Conservation (phyloP, 2,797 vertebrate genomes). For the Sarcoramphus papa region DNA sequence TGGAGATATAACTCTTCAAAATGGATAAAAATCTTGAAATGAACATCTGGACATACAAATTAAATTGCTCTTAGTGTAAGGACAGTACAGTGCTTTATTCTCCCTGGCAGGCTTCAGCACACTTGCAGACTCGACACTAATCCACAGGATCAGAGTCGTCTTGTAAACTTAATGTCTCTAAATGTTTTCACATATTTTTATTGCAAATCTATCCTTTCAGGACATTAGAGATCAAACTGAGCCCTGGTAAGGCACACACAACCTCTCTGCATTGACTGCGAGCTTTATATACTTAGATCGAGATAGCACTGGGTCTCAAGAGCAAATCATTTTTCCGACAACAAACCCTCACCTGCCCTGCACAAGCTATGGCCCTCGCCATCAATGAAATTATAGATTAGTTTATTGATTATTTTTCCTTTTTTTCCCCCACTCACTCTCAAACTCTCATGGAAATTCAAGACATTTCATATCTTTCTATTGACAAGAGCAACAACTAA, state of each 20-base stretch:
- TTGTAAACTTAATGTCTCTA: constrained; percentile 63
- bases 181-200: constrained; percentile 63
- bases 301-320: not conserved
- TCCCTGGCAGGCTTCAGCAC: constrained; percentile 43
- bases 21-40: constrained; percentile 58
- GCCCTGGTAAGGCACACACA: not conserved
- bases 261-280: constrained; percentile 1
- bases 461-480: constrained; percentile 11
- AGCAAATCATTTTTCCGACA: not conserved
- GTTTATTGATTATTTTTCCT: constrained; percentile 26
- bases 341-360: not conserved
- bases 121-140: constrained; percentile 51
- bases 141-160: constrained; percentile 56
- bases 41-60: constrained; percentile 63
- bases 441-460: not conserved
- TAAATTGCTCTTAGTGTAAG: constrained; percentile 52
- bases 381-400: constrained; percentile 17
- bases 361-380: not conserved
- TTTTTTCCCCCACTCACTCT: not conserved
- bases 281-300: not conserved
- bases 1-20: constrained; percentile 54
- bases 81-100: constrained; percentile 34
- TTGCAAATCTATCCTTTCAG: constrained; percentile 59
- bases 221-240: constrained; percentile 42
- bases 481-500: constrained; percentile 29